Evolutionary conservation across 2,797 vertebrate species (phyloP).

Genomic region (Bradypus variegatus): DNA sequence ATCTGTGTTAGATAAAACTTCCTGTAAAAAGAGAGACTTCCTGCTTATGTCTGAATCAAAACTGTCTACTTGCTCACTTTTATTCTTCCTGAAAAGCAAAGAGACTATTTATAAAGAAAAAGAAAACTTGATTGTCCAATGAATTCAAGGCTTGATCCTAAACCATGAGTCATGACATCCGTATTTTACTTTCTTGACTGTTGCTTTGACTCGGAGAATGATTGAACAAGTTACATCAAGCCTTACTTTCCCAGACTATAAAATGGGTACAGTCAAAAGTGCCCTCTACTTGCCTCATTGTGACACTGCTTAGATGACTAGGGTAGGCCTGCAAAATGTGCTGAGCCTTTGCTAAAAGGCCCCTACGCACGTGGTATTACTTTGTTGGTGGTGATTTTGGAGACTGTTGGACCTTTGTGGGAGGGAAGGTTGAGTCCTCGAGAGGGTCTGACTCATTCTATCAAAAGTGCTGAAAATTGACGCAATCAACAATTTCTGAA

Average conservation of each 20-base stretch:
- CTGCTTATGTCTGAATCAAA: background rate
- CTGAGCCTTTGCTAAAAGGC: slow-evolving; percentile 14
- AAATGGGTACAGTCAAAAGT: slow-evolving; percentile 43
- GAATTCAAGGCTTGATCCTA: background rate
- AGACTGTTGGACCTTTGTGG: slow-evolving; percentile 11
- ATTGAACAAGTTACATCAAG: slow-evolving; percentile 19
- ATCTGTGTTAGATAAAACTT: background rate
- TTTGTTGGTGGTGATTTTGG: slow-evolving; percentile 32
- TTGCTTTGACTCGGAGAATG: background rate
- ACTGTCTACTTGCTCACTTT: background rate
- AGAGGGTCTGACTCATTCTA: slow-evolving; percentile 36
- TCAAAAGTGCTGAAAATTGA: slow-evolving; percentile 24
- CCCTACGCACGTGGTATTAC: background rate
- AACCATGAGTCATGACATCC: background rate
- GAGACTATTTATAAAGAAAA: background rate
- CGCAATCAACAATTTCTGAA: slow-evolving; percentile 9
- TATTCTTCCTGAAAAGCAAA: background rate
- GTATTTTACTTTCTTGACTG: background rate
- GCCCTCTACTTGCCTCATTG: slow-evolving; percentile 22
- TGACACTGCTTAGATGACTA: background rate
- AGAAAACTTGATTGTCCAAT: background rate
- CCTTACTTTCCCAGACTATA: slow-evolving; percentile 45
- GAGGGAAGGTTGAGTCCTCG: slow-evolving; percentile 9
- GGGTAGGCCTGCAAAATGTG: slow-evolving; percentile 11
- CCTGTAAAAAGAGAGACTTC: background rate